phyloP scores from a whole-genome alignment of 2,797 vertebrate genomes.

The Melanogrammus aeglefinus region DNA sequence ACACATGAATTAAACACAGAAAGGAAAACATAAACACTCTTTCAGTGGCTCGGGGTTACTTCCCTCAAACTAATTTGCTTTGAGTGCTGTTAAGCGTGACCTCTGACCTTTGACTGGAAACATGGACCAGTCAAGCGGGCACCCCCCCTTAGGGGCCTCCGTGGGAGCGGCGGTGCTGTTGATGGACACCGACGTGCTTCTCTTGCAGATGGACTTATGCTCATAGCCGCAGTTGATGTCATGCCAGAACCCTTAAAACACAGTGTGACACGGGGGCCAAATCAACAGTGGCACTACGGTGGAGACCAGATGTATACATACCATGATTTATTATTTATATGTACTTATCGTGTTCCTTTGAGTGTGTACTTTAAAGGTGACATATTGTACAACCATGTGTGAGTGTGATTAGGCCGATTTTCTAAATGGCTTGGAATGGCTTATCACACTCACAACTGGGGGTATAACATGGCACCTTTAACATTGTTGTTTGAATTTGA shows the following conservation, averaged over 20 bases:
- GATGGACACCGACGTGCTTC: constrained; percentile 24
- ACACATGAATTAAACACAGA: not conserved
- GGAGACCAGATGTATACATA: not conserved
- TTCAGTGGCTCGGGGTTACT: not conserved
- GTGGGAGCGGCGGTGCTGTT: constrained; percentile 60
- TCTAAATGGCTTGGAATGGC: no score
- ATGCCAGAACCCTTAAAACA: constrained; percentile 57
- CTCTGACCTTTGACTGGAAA: constrained; percentile 65
- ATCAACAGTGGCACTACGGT: not conserved
- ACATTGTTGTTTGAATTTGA: not conserved
- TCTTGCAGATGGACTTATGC: constrained; percentile 56
- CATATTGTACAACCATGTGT: no score
- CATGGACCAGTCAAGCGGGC: constrained; percentile 44
- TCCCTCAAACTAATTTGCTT: not conserved
- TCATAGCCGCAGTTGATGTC: constrained; percentile 62
- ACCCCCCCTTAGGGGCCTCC: constrained; percentile 54
- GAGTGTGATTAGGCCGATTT: no score
- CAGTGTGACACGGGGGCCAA: not conserved
- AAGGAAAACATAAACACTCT: not conserved
- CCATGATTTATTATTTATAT: no score
- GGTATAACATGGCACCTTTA: no score
- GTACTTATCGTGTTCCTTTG: no score
- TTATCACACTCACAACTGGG: no score
- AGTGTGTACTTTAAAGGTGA: no score
- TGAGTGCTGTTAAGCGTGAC: constrained; percentile 2